Percentiles rank a stretch among this genome's conserved stretches.
Conservation (phyloP, 37 sponge, comb jelly and placozoan genomes). For the Aplysina aerophoba region DNA sequence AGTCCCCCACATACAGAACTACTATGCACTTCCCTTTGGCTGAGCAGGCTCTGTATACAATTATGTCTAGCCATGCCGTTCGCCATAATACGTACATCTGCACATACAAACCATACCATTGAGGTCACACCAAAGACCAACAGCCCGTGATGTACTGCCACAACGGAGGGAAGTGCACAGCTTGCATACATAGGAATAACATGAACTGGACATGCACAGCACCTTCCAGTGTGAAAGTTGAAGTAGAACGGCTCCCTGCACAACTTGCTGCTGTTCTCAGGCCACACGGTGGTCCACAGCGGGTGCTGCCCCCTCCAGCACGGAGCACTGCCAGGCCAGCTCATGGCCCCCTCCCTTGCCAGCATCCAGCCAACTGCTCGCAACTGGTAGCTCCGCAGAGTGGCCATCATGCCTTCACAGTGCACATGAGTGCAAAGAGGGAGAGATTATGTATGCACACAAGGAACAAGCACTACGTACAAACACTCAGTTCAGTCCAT, state of each 20-base stretch:
- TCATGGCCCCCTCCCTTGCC: slow-evolving; percentile 46
- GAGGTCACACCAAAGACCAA: too few species aligned
- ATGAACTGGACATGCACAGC: not conserved
- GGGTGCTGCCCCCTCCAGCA: not conserved
- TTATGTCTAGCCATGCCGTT: too few species aligned
- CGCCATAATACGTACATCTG: too few species aligned
- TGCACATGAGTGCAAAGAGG: too few species aligned
- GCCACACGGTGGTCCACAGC: slow-evolving; percentile 15
- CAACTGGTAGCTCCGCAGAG: slow-evolving; percentile 66
- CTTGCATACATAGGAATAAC: not conserved
- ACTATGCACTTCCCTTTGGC: too few species aligned
- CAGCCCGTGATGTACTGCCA: not conserved
- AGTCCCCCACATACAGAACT: too few species aligned
- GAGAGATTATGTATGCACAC: not conserved
- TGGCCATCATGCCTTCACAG: slow-evolving; percentile 10
- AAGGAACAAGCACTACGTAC: too few species aligned
- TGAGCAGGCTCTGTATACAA: too few species aligned
- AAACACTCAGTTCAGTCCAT: not conserved
- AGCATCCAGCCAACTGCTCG: slow-evolving; percentile 84
- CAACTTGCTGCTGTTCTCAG: not conserved
- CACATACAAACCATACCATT: too few species aligned
- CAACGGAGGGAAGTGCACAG: too few species aligned
- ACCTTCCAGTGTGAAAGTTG: slow-evolving; percentile 62
- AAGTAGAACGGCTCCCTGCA: slow-evolving; percentile 39
- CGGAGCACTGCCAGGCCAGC: not conserved